Conservation (phyloP, 1,140 invertebrate species). For the Himalopsyche phryganea region DNA sequence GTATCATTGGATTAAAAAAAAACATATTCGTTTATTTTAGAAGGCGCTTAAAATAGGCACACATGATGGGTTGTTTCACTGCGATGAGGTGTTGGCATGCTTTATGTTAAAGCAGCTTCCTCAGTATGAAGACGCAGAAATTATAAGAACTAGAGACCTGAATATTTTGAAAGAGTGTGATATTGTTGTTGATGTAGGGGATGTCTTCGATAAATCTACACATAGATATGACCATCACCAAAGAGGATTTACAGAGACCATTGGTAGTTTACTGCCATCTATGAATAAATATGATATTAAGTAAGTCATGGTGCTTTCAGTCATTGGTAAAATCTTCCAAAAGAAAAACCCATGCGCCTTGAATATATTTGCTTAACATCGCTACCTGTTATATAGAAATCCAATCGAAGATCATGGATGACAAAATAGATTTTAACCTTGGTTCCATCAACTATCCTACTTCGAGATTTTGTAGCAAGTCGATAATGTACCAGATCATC, state of each 20-base stretch:
- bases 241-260: constrained; percentile 61
- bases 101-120: constrained; percentile 83
- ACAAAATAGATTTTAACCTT: too few relatives aligned
- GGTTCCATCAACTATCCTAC: too few relatives aligned
- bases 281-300: constrained; percentile 53
- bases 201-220: constrained; percentile 71
- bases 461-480: too few relatives aligned
- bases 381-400: too few relatives aligned
- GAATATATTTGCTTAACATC: constrained; percentile 4
- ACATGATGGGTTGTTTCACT: constrained; percentile 85
- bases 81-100: constrained; percentile 93
- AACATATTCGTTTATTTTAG: too few relatives aligned
- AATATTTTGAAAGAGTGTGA: constrained; percentile 77
- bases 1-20: too few relatives aligned
- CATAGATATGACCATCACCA: constrained; percentile 96
- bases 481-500: too few relatives aligned
- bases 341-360: too few relatives aligned
- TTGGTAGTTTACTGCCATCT: constrained; percentile 56
- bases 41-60: constrained; percentile 61
- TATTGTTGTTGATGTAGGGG: constrained; percentile 96
- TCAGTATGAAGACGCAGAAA: constrained; percentile 75
- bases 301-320: too few relatives aligned
- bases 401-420: too few relatives aligned
- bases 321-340: too few relatives aligned
- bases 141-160: constrained; percentile 67